A percentile compares a stretch with the other conserved stretches of the same genome.
phyloP scores from a whole-genome alignment of 2,797 vertebrate species.

The Gephyroberyx darwinii region DNA sequence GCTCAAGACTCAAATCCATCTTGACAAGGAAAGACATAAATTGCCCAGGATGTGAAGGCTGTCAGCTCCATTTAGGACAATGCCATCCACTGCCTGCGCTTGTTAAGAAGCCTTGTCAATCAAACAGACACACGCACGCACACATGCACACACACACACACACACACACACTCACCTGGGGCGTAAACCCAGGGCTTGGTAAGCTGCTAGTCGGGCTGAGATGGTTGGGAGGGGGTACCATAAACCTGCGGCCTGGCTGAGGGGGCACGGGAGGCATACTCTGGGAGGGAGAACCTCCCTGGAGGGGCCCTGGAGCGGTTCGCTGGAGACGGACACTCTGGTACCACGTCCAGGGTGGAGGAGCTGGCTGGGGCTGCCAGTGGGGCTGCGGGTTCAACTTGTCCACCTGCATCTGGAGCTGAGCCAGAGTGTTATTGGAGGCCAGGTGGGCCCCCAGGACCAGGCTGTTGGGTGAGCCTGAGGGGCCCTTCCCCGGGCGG shows the following conservation, averaged over 20 bases:
- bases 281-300: slow-evolving; percentile 52
- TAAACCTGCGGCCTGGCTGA: slow-evolving; percentile 62
- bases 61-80: slow-evolving; percentile 75
- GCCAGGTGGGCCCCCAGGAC: slow-evolving; percentile 43
- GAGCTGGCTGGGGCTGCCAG: slow-evolving; percentile 61
- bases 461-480: slow-evolving; percentile 58
- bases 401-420: slow-evolving; percentile 80
- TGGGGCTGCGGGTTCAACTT: slow-evolving; percentile 65
- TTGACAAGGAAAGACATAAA: slow-evolving; percentile 65
- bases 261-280: slow-evolving; percentile 34
- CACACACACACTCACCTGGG: slow-evolving; percentile 64
- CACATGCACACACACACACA: not conserved
- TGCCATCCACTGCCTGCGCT: slow-evolving; percentile 58
- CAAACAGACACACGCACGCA: slow-evolving; percentile 40
- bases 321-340: slow-evolving; percentile 66
- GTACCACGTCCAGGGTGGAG: slow-evolving; percentile 67
- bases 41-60: slow-evolving; percentile 68
- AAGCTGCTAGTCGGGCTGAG: slow-evolving; percentile 61
- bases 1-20: slow-evolving; percentile 58
- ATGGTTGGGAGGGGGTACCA: slow-evolving; percentile 53
- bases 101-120: slow-evolving; percentile 65
- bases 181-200: slow-evolving; percentile 56
- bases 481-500: slow-evolving; percentile 50
- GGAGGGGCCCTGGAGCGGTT: slow-evolving; percentile 50
- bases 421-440: slow-evolving; percentile 70